Percentiles rank a stretch among this genome's conserved stretches.
Conservation (phyloP, 2,888 invertebrate species). For the Tetanocera ferruginea region DNA sequence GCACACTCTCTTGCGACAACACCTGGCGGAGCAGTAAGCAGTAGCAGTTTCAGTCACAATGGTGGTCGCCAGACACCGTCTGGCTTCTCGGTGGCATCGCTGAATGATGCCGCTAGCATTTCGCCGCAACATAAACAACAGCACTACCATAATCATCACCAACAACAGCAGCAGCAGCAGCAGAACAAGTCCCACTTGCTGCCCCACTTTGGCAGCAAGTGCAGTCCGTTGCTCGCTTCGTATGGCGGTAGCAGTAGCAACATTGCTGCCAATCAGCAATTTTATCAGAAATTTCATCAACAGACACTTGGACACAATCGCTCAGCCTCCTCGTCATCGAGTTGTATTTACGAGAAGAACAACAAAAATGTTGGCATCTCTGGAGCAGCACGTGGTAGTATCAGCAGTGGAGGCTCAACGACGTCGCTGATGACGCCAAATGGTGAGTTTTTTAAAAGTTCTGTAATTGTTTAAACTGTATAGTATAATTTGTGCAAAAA, state of each 20-base stretch:
- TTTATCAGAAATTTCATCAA: conserved; percentile 59
- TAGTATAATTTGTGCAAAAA: too few species aligned
- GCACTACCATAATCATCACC: conserved; percentile 10
- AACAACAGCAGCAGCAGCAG: conserved; percentile 8
- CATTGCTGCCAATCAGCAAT: conserved; percentile 54
- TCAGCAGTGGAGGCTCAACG: conserved; percentile 38
- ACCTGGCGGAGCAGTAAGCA: conserved; percentile 15
- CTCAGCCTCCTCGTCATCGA: conserved; percentile 53
- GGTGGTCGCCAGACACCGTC: conserved; percentile 61
- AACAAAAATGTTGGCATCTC: conserved; percentile 36
- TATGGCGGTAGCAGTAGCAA: conserved; percentile 59
- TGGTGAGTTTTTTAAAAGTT: conserved; percentile 58
- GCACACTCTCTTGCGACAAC: conserved; percentile 47
- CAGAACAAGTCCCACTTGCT: conserved; percentile 19
- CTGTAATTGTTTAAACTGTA: too few species aligned
- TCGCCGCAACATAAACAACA: conserved; percentile 38
- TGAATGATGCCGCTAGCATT: conserved; percentile 56
- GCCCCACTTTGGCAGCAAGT: conserved; percentile 40
- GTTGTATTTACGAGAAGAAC: conserved; percentile 58
- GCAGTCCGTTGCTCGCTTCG: conserved; percentile 55
- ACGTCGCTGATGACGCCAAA: conserved; percentile 55
- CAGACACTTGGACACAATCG: conserved; percentile 49
- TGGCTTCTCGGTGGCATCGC: conserved; percentile 59
- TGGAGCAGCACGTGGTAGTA: background rate
- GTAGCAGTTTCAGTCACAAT: conserved; percentile 50